Percentiles rank a stretch among this genome's conserved stretches.
These are phyloP conservation scores for Mallotus villosus DNA, from an alignment of 2,797 vertebrate genomes.

Conservation along the genomic window DNA sequence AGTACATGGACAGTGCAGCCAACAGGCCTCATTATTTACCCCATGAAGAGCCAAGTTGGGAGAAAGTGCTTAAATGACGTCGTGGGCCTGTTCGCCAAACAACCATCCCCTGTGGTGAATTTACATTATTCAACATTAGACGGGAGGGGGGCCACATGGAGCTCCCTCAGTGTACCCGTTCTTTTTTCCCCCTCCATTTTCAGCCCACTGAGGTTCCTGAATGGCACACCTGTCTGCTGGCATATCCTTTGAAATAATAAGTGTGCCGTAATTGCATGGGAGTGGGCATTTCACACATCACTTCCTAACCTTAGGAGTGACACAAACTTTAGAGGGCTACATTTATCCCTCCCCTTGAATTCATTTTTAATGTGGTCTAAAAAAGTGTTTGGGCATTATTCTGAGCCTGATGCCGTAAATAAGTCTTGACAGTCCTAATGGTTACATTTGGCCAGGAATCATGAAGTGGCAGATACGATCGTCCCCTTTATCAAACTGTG, in stretches of 20 bases:
- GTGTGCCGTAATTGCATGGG: slow-evolving; percentile 75
- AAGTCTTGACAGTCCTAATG: slow-evolving; percentile 66
- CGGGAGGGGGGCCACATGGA: slow-evolving; percentile 68
- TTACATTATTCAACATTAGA: slow-evolving; percentile 82
- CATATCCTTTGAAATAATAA: slow-evolving; percentile 78
- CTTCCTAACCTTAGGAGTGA: slow-evolving; percentile 77
- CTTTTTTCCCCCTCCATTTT: slow-evolving; percentile 71
- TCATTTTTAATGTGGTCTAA: slow-evolving; percentile 77
- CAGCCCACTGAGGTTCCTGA: slow-evolving; percentile 65
- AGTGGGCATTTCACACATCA: slow-evolving; percentile 74
- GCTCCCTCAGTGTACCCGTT: slow-evolving; percentile 62
- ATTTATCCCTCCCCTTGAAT: slow-evolving; percentile 71
- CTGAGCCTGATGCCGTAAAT: slow-evolving; percentile 56
- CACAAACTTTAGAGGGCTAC: slow-evolving; percentile 77
- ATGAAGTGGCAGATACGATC: slow-evolving; percentile 68
- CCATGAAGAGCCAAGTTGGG: slow-evolving; percentile 51
- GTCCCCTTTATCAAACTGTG: slow-evolving; percentile 56
- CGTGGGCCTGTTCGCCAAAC: slow-evolving; percentile 68
- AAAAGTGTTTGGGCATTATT: slow-evolving; percentile 75
- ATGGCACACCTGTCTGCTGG: slow-evolving; percentile 79
- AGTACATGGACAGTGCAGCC: slow-evolving; percentile 45
- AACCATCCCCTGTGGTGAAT: slow-evolving; percentile 76
- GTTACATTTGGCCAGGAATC: slow-evolving; percentile 65
- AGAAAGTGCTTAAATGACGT: slow-evolving; percentile 66
- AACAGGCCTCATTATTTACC: slow-evolving; percentile 70